Base-by-base conservation (phyloP, 2,888 invertebrate genomes). In the Actias luna region DNA sequence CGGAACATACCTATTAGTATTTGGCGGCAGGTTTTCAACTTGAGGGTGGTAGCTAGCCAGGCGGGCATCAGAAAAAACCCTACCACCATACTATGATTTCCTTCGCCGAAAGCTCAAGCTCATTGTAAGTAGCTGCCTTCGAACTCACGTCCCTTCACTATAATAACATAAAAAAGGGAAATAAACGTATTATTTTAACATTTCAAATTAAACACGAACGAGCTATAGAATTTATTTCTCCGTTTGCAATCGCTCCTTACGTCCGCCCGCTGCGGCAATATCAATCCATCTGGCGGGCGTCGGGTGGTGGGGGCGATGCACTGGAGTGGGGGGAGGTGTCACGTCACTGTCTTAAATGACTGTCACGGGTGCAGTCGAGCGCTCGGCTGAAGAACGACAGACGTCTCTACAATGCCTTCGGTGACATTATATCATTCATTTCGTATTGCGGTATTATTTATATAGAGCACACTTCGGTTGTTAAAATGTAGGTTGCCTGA, bases 261-360 rank as follows among this genome's bases (percentile, higher is more conserved):
- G 89, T 89, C 88, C 85, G 86, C 84, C 83, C 78, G 83, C 83
- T 86, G 88, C 89, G 83, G 87, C 85, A 90, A 92, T 92, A 92
- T 92, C 92, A 91, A 92, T 92, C 92, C 90, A 91, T 92, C 92
- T 92, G 91, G 82, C 78, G 80, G 85, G 85, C 64, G 85, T 72
- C 71, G 69, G 70, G 69, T 69, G 70, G 68, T 61, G 67, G 64
- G 67, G 65, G 69, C 63, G 61, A 64, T 64, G 63, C 61, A 59
- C 59, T 66, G 66, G 69, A 64, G 68, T 68, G 68, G 75, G 77
- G 75, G 78, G 78, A 70, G 79, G 80, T 79, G 85, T 87, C 89
- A 85, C 87, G 89, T 92, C 92, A 92, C 84, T 87, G 89, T 92
- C 92, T 91, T 90, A 91, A 91, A 91, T 91, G 91, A 92, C 87